phyloP scores from a whole-genome alignment of 2,113 vertebrate genomes.

The Grallaria varia region DNA sequence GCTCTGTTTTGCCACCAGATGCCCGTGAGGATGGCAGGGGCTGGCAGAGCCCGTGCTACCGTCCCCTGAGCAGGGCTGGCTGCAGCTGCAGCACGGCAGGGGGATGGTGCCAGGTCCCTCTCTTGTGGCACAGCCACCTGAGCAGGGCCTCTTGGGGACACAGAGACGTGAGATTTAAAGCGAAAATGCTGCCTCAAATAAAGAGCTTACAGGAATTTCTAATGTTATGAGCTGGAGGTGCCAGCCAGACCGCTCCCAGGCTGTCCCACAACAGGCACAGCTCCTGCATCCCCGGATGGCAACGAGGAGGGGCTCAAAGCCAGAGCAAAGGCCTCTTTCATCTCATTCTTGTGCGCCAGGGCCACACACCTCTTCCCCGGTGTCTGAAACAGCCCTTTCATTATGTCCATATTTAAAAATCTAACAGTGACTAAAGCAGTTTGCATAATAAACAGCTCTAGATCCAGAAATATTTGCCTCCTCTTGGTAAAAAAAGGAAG shows the following conservation, averaged over 20 bases:
- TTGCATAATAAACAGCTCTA: conserved; percentile 59
- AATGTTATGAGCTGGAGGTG: neutral
- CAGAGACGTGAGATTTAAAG: neutral
- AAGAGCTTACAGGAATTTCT: neutral
- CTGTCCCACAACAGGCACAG: neutral
- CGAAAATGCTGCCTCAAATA: neutral
- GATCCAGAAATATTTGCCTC: conserved; percentile 58
- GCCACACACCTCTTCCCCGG: neutral
- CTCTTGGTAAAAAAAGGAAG: conserved; percentile 54
- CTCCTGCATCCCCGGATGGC: neutral
- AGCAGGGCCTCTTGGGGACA: neutral
- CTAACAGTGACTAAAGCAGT: conserved; percentile 44
- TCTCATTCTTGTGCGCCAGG: neutral
- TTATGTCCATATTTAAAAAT: conserved; percentile 45
- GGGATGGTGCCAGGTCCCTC: neutral
- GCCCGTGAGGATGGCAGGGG: neutral
- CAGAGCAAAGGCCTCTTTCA: neutral
- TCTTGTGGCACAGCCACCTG: neutral
- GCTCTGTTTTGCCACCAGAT: neutral
- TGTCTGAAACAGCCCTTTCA: conserved; percentile 4
- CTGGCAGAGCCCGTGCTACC: neutral
- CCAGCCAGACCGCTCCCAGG: neutral
- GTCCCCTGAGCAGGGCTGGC: neutral
- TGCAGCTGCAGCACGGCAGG: neutral
- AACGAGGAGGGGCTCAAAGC: neutral